phyloP scores from a whole-genome alignment of 1,140 invertebrate species.

The Capitella teleta region DNA sequence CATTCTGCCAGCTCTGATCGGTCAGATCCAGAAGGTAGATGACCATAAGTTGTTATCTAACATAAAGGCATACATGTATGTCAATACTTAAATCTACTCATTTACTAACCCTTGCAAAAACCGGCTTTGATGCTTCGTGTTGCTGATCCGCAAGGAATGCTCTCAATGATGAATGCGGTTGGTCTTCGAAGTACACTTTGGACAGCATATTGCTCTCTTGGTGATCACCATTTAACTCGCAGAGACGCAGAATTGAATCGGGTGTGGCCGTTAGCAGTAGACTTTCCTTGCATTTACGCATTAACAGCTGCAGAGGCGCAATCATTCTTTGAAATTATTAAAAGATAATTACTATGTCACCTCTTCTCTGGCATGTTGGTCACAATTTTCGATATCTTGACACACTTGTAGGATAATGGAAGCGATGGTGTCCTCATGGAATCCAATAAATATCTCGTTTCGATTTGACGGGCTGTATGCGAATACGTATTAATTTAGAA shows the following conservation, averaged over 20 bases:
- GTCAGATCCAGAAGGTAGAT: conserved; percentile 11
- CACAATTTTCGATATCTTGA: no score
- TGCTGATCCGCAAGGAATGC: conserved; percentile 15
- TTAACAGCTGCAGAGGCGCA: conserved; percentile 12
- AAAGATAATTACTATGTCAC: no score
- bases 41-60: conserved; percentile 16
- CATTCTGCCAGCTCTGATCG: not conserved
- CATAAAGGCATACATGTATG: no score
- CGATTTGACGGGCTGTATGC: not conserved
- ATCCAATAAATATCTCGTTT: conserved; percentile 21
- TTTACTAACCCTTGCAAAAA: no score
- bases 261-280: conserved; percentile 22
- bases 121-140: not conserved
- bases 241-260: conserved; percentile 17
- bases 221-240: conserved; percentile 3
- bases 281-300: conserved; percentile 11
- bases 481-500: not conserved
- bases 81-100: no score
- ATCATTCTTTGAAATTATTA: no score
- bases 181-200: conserved; percentile 20
- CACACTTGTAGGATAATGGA: conserved; percentile 22
- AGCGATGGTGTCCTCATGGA: conserved; percentile 26
- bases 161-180: conserved; percentile 22
- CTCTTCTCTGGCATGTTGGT: no score
- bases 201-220: conserved; percentile 3